Conservation (phyloP, 2,113 vertebrate genomes). For the Oplegnathus fasciatus region DNA sequence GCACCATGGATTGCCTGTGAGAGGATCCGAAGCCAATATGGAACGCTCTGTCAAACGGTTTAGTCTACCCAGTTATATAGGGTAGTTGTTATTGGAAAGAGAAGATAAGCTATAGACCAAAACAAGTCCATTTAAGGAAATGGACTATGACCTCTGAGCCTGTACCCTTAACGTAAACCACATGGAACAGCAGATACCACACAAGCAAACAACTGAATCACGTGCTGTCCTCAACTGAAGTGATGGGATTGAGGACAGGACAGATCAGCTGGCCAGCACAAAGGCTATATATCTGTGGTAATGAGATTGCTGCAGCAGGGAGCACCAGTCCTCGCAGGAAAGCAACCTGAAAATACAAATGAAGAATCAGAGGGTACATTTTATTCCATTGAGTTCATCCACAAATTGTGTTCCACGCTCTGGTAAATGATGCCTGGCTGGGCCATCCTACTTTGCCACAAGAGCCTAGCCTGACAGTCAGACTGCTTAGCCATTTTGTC, state of each 20-base stretch:
- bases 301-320: conserved; percentile 8
- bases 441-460: background rate
- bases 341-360: conserved; percentile 3
- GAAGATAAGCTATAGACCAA: too few species aligned
- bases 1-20: too few species aligned
- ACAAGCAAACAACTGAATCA: background rate
- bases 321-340: background rate
- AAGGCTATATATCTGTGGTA: background rate
- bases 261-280: conserved; percentile 2
- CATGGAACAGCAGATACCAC: too few species aligned
- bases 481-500: background rate
- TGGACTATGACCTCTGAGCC: too few species aligned
- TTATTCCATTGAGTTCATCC: background rate
- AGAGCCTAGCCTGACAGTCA: too few species aligned
- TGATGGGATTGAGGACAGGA: background rate
- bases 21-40: too few species aligned
- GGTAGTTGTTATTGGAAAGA: too few species aligned
- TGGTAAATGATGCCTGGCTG: background rate
- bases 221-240: background rate
- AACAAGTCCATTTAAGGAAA: too few species aligned
- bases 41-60: too few species aligned
- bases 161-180: too few species aligned
- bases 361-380: background rate
- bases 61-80: too few species aligned
- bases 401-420: background rate